A percentile compares a stretch with the other conserved stretches of the same genome.
phyloP scores from a whole-genome alignment of 1,140 invertebrate species.

The Drosophila arizonae region DNA sequence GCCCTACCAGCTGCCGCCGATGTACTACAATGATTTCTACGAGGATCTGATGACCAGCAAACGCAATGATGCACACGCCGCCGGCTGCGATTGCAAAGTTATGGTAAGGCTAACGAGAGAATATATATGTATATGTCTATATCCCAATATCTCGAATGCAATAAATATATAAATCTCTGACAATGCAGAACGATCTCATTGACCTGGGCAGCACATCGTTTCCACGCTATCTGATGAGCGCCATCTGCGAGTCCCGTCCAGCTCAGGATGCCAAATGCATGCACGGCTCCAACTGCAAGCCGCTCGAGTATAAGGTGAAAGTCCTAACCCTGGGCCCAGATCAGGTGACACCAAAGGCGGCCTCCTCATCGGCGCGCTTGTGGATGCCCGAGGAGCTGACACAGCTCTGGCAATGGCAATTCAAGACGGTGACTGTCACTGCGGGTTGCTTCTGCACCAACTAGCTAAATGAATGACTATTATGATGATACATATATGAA shows the following conservation, averaged over 20 bases:
- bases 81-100: slow-evolving; percentile 79
- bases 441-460: slow-evolving; percentile 80
- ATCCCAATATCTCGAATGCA: background rate
- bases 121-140: too few relatives aligned
- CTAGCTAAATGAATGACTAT: slow-evolving; percentile 20
- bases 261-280: slow-evolving; percentile 59
- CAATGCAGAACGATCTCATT: slow-evolving; percentile 65
- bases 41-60: slow-evolving; percentile 66
- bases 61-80: slow-evolving; percentile 61
- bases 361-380: slow-evolving; percentile 20
- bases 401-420: slow-evolving; percentile 71
- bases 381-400: slow-evolving; percentile 57
- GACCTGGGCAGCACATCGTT: slow-evolving; percentile 69
- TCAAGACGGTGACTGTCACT: slow-evolving; percentile 71
- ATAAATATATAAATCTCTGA: too few relatives aligned
- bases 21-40: slow-evolving; percentile 73
- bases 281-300: slow-evolving; percentile 68
- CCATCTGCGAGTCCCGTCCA: slow-evolving; percentile 66
- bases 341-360: slow-evolving; percentile 15
- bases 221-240: slow-evolving; percentile 74
- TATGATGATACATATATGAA: background rate
- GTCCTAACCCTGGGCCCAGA: slow-evolving; percentile 51
- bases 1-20: slow-evolving; percentile 58
- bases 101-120: slow-evolving; percentile 47
- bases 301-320: slow-evolving; percentile 78